Evolutionary conservation across 2,113 vertebrate species (phyloP).

Genomic region (Columbina picui): DNA sequence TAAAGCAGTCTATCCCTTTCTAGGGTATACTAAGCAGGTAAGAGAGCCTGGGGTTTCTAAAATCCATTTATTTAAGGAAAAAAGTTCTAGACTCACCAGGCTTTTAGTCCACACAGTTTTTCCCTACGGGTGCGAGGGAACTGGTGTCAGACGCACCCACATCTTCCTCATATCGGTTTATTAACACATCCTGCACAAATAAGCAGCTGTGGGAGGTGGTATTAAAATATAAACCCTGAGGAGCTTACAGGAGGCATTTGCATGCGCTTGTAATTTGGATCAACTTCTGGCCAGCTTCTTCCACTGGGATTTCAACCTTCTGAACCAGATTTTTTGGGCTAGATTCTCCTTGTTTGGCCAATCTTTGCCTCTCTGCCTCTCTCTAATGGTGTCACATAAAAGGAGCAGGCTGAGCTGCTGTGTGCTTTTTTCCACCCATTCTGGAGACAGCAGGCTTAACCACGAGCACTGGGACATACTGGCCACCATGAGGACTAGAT

Average conservation of each 20-base stretch:
- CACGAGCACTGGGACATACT: accelerated
- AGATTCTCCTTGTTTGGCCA: background rate
- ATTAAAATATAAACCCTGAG: background rate
- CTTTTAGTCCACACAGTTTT: background rate
- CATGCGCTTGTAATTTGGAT: background rate
- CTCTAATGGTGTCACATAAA: too few species aligned
- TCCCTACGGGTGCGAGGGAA: background rate
- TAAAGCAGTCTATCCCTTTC: background rate
- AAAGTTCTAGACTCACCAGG: background rate
- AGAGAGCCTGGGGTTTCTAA: background rate
- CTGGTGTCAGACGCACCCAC: background rate
- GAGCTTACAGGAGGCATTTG: background rate
- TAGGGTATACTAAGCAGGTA: background rate
- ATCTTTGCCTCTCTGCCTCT: background rate
- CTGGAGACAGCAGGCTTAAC: background rate
- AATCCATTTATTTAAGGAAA: background rate
- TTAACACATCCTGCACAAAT: background rate
- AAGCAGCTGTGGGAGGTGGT: background rate
- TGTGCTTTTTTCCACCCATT: background rate
- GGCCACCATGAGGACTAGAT: background rate
- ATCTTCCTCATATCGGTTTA: background rate
- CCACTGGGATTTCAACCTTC: background rate
- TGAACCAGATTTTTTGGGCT: background rate
- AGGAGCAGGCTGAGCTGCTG: background rate
- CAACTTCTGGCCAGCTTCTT: background rate